These are phyloP conservation scores for Arrhamphus sclerolepis DNA, from an alignment of 2,797 vertebrate genomes.

Conservation along the genomic window DNA sequence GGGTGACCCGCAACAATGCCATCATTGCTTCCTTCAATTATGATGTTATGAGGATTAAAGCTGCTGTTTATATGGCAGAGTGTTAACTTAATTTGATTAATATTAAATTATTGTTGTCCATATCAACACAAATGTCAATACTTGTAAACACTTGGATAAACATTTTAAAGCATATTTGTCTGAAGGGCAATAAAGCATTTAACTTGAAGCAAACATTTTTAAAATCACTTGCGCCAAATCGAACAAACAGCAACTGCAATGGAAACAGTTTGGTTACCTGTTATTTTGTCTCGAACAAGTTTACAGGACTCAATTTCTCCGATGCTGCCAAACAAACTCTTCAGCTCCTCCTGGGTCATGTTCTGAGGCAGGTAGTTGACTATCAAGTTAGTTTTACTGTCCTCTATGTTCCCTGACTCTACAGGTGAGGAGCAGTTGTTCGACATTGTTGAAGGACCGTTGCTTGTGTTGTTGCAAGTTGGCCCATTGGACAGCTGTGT, in stretches of 20 bases:
- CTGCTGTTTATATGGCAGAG: no score
- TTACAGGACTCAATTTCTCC: conserved; percentile 99
- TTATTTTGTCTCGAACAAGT: conserved; percentile 98
- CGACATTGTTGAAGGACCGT: conserved; percentile 90
- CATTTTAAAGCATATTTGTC: no score
- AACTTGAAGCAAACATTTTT: neutral
- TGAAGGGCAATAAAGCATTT: neutral
- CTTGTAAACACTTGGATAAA: no score
- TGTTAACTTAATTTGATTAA: no score
- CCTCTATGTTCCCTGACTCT: conserved; percentile 93
- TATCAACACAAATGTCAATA: no score
- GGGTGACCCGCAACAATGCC: no score
- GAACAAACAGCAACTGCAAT: conserved; percentile 3
- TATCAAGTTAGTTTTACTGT: conserved; percentile 99
- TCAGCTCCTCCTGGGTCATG: conserved; percentile 98
- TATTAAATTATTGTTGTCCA: no score
- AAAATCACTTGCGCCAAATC: neutral
- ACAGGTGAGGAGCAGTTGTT: conserved; percentile 95
- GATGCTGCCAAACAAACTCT: conserved; percentile 98
- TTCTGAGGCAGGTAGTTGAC: conserved; percentile 99
- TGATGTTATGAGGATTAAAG: no score
- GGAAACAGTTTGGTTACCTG: conserved; percentile 83
- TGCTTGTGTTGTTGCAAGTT: conserved; percentile 95
- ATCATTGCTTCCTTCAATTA: no score
- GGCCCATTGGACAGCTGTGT: conserved; percentile 98